Conservation (phyloP, 2,113 vertebrate genomes). For the Pluvianellus socialis region DNA sequence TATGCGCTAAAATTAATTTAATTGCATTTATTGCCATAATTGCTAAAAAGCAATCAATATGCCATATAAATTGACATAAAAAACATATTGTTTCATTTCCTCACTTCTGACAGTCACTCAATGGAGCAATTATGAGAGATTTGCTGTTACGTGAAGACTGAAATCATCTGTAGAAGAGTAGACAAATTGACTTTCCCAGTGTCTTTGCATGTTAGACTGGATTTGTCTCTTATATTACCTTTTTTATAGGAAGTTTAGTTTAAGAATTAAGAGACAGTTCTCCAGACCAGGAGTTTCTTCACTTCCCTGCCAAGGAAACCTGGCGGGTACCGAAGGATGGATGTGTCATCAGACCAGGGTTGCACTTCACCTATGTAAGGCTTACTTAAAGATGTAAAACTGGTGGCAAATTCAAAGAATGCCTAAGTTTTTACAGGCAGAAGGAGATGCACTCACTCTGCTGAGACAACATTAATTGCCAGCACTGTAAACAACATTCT, state of each 20-base stretch:
- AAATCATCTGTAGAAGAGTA: background rate
- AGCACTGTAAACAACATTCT: background rate
- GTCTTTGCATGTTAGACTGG: background rate
- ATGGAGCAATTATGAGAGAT: fast-evolving
- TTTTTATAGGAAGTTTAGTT: background rate
- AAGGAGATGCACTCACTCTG: background rate
- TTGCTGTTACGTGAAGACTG: background rate
- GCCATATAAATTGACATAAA: background rate
- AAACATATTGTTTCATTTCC: background rate
- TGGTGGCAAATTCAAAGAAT: background rate
- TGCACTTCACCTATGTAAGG: background rate
- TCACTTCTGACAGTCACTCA: background rate
- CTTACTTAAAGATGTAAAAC: background rate
- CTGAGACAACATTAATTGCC: background rate
- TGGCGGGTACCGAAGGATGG: background rate
- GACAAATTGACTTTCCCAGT: background rate
- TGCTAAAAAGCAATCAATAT: background rate
- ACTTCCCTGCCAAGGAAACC: background rate
- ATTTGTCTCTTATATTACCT: background rate
- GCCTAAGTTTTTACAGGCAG: background rate
- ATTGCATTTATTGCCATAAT: background rate
- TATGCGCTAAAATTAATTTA: background rate
- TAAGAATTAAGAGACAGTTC: background rate
- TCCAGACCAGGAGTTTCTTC: background rate
- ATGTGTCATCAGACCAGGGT: background rate